These are phyloP conservation scores for Ovis aries DNA, from an alignment of 2,113 vertebrate genomes.

Conservation along the genomic window ARS-UI_Ramb_v3.0 NC_056056.1:7352001-7352500, in stretches of 20 bases:
- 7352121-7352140: slow-evolving; percentile 89
- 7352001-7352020: background rate
- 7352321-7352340: slow-evolving; percentile 92
- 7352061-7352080: slow-evolving; percentile 83
- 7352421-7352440: background rate
- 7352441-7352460: background rate
- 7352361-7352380: rapidly evolving
- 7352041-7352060: slow-evolving; percentile 60
- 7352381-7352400: background rate
- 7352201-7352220: slow-evolving; percentile 90
- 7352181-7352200: slow-evolving; percentile 87
- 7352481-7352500: background rate
- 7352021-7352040: rapidly evolving
- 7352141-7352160: slow-evolving; percentile 91
- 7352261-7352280: slow-evolving; percentile 88
- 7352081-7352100: slow-evolving; percentile 87
- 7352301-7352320: slow-evolving; percentile 83
- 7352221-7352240: slow-evolving; percentile 85
- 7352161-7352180: slow-evolving; percentile 90
- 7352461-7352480: background rate
- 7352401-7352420: background rate
- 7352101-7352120: slow-evolving; percentile 82
- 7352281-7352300: slow-evolving; percentile 90
- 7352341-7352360: background rate
- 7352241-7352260: slow-evolving; percentile 88